Percentiles rank a stretch among this genome's conserved stretches.
Evolutionary conservation across 1,140 invertebrate genomes (phyloP).

Genomic region (Drosophila ohnishii): DNA sequence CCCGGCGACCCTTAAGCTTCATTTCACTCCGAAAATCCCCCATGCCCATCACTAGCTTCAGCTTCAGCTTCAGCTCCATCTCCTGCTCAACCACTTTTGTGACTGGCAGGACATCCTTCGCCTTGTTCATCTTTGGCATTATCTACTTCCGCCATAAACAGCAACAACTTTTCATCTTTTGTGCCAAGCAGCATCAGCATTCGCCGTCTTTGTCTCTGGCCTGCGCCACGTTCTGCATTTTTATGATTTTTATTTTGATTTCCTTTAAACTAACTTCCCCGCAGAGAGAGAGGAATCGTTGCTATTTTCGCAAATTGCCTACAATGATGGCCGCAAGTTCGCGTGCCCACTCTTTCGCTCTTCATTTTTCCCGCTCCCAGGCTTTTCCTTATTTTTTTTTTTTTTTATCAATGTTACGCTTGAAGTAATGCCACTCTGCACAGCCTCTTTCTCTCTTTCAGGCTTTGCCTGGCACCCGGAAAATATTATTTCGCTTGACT

Average conservation of each 20-base stretch:
- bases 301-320: conserved; percentile 81
- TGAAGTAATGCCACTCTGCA: conserved; percentile 44
- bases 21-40: conserved; percentile 43
- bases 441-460: conserved; percentile 44
- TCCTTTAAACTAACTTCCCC: conserved; percentile 77
- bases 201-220: conserved; percentile 47
- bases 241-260: conserved; percentile 82
- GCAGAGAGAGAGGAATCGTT: conserved; percentile 58
- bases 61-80: neutral
- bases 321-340: conserved; percentile 80
- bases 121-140: conserved; percentile 80
- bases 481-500: conserved; percentile 82
- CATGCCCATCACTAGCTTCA: neutral
- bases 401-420: conserved; percentile 62
- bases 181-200: conserved; percentile 60
- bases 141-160: conserved; percentile 81
- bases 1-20: conserved; percentile 73
- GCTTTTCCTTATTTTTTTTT: conserved; percentile 1
- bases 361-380: conserved; percentile 4
- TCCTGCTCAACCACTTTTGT: conserved; percentile 17
- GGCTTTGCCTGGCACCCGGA: conserved; percentile 71
- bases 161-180: conserved; percentile 81
- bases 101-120: conserved; percentile 50
- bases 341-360: conserved; percentile 29
- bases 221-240: conserved; percentile 73